Conservation (phyloP, 2,888 invertebrate genomes). For the Argyresthia albistria region DNA sequence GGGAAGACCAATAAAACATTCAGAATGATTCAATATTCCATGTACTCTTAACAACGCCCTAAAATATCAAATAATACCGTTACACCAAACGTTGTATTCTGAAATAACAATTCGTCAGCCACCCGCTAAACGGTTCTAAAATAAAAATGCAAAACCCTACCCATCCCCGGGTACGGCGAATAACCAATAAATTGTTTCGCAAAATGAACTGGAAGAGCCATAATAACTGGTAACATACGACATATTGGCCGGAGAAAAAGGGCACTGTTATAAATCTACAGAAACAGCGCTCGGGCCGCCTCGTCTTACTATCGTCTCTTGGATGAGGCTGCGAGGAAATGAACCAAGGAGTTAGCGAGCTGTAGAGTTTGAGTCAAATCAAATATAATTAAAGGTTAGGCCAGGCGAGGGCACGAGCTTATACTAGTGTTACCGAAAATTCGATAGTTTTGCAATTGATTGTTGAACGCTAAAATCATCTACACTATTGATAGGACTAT, state of each 20-base stretch:
- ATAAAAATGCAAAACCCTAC: neutral
- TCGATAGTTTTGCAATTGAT: no score
- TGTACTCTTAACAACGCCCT: no score
- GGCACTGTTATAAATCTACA: neutral
- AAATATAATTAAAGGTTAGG: no score
- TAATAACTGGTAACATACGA: conserved; percentile 1
- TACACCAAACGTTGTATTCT: no score
- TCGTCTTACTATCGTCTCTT: neutral
- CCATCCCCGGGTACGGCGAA: neutral
- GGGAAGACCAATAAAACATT: no score
- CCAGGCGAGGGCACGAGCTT: no score
- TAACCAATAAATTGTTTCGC: neutral
- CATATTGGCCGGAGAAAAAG: neutral
- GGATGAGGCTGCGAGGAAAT: neutral
- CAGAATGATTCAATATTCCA: no score
- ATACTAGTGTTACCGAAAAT: no score
- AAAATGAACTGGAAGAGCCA: neutral
- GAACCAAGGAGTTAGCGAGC: neutral
- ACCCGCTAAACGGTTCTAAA: neutral
- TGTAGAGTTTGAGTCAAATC: no score
- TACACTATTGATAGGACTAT: no score
- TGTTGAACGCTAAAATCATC: no score
- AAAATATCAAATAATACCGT: no score
- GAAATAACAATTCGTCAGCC: neutral
- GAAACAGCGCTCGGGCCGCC: neutral